Conservation (phyloP, 2,888 invertebrate genomes). For the Sturmia bella region DNA sequence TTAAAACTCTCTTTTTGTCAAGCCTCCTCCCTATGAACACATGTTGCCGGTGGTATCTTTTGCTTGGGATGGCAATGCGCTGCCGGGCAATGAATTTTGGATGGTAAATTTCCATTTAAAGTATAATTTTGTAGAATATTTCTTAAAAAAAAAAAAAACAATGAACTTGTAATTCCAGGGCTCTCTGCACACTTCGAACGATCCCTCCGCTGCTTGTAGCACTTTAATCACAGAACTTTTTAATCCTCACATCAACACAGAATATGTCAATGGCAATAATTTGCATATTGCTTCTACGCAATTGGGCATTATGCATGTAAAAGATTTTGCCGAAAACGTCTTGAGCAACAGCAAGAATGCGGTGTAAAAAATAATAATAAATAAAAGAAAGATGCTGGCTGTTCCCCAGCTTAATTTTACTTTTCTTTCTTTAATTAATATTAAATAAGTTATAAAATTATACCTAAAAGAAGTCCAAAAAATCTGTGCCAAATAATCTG, state of each 20-base stretch:
- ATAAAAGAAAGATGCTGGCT: too few relatives aligned
- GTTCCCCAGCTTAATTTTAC: too few relatives aligned
- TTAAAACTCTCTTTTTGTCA: too few relatives aligned
- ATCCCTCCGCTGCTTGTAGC: conserved; percentile 84
- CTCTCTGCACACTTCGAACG: conserved; percentile 81
- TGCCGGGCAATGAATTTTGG: conserved; percentile 88
- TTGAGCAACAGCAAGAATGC: background rate
- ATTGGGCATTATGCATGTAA: conserved; percentile 77
- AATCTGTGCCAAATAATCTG: too few relatives aligned
- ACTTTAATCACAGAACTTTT: conserved; percentile 84
- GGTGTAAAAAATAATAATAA: too few relatives aligned
- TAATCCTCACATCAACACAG: conserved; percentile 83
- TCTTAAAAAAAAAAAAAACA: too few relatives aligned
- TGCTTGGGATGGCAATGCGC: conserved; percentile 87
- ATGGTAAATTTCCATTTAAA: conserved; percentile 77
- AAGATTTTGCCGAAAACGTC: conserved; percentile 73
- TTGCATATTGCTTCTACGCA: conserved; percentile 82
- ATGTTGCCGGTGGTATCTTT: conserved; percentile 85
- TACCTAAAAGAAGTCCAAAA: too few relatives aligned
- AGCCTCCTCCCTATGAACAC: too few relatives aligned
- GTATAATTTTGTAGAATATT: too few relatives aligned
- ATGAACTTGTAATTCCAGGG: conserved; percentile 71
- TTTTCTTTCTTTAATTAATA: too few relatives aligned
- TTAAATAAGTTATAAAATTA: too few relatives aligned
- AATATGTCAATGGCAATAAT: conserved; percentile 82